A percentile compares a stretch with the other conserved stretches of the same genome.
Evolutionary conservation across 2,797 vertebrate species (phyloP).

Genomic region (Lateolabrax maculatus): DNA sequence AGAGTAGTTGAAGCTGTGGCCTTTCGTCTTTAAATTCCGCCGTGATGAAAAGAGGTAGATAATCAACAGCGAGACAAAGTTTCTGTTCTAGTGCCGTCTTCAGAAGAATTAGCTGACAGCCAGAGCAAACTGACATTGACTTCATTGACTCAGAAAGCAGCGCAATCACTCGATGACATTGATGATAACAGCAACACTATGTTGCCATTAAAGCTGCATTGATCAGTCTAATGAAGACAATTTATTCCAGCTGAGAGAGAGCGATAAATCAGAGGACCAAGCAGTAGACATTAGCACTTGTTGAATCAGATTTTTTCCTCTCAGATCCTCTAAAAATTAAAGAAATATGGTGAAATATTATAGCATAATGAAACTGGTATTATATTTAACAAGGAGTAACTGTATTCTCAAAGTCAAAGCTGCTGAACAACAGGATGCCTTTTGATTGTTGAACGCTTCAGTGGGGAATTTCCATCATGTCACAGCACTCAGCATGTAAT

Average conservation of each 20-base stretch:
- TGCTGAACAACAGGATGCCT: constrained; percentile 26
- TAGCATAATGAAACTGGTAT: not conserved
- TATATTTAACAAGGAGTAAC: not conserved
- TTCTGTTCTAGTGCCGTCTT: not conserved
- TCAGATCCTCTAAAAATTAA: not conserved
- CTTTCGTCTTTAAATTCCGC: not conserved
- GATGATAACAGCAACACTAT: not conserved
- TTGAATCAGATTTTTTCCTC: not conserved
- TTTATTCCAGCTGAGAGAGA: not conserved
- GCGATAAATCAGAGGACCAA: not conserved
- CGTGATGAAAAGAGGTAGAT: constrained; percentile 7
- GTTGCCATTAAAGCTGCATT: constrained; percentile 25
- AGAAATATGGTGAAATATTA: not conserved
- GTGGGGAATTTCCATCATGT: constrained; percentile 4
- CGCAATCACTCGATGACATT: constrained; percentile 44
- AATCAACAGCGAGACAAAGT: constrained; percentile 14
- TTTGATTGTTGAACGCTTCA: constrained; percentile 25
- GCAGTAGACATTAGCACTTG: not conserved
- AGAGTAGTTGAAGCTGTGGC: not conserved
- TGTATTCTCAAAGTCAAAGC: constrained; percentile 16
- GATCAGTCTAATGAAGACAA: constrained; percentile 33
- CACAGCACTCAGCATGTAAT: constrained; percentile 20
- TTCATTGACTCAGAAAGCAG: constrained; percentile 41
- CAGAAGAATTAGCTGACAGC: constrained; percentile 29
- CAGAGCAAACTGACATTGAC: constrained; percentile 15